Conservation (phyloP, 2,113 vertebrate species). For the Prunella fulvescens region DNA sequence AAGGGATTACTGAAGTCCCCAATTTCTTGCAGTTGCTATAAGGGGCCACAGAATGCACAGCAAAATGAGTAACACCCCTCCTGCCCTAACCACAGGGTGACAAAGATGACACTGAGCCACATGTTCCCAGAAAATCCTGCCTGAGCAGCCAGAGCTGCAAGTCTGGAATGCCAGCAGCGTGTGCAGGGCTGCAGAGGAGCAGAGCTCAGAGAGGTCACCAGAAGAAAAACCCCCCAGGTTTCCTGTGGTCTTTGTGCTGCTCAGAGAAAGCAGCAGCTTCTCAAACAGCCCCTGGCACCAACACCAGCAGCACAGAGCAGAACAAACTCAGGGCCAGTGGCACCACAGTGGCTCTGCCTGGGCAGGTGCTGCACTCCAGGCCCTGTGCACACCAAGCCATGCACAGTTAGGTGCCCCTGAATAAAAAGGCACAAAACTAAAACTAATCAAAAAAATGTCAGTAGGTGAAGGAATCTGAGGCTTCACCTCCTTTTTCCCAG, state of each 20-base stretch:
- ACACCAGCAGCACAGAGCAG: not conserved
- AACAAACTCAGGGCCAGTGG: rapidly evolving
- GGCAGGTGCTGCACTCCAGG: not conserved
- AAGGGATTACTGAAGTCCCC: not conserved
- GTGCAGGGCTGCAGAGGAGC: not conserved
- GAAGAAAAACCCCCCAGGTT: not conserved
- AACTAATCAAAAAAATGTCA: not conserved
- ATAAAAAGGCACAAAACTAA: not conserved
- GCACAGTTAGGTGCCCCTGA: not conserved
- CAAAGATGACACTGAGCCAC: not conserved
- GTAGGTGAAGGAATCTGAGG: not conserved
- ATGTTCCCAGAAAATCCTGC: not conserved
- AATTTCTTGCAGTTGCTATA: not conserved
- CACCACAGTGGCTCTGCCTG: not conserved
- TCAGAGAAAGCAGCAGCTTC: not conserved
- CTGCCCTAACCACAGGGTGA: not conserved
- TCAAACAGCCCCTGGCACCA: not conserved
- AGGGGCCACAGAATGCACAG: not conserved
- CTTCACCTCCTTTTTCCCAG: not conserved
- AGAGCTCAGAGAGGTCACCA: not conserved
- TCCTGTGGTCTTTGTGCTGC: not conserved
- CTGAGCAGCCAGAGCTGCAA: not conserved
- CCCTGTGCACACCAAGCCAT: not conserved
- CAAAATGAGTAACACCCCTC: not conserved
- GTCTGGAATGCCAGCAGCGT: rapidly evolving